phyloP scores from a whole-genome alignment of 2,888 invertebrate species.

The Drosophila nigritarsus region DNA sequence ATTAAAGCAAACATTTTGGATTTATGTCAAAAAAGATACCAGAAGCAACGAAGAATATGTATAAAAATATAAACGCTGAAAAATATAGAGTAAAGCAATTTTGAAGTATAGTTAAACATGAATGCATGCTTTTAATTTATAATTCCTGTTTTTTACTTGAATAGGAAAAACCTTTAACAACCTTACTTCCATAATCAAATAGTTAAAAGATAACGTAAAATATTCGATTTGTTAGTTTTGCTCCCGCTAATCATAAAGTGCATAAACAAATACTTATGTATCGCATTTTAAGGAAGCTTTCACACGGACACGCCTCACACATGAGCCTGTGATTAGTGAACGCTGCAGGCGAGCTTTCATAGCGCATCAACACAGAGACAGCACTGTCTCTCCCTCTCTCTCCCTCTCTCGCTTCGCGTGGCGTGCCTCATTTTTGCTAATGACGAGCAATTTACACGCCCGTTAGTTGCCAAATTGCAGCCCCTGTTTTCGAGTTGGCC shows the following conservation, averaged over 20 bases:
- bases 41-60: background rate
- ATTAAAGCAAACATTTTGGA: background rate
- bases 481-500: conserved; percentile 34
- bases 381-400: background rate
- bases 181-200: background rate
- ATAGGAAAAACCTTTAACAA: background rate
- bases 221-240: background rate
- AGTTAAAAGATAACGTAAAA: accelerated
- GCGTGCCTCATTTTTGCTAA: conserved; percentile 50
- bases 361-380: conserved; percentile 11
- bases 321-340: background rate
- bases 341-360: conserved; percentile 22
- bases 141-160: background rate
- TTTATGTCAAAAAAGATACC: background rate
- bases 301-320: conserved; percentile 19
- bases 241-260: conserved; percentile 22
- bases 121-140: background rate
- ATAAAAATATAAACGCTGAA: accelerated
- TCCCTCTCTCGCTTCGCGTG: background rate
- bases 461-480: conserved; percentile 52
- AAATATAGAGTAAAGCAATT: background rate
- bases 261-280: background rate
- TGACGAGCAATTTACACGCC: conserved; percentile 69
- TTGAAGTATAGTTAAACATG: background rate
- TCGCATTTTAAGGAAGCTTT: conserved; percentile 2